phyloP scores from a whole-genome alignment of 2,113 vertebrate species.

The Apeltes quadracus region DNA sequence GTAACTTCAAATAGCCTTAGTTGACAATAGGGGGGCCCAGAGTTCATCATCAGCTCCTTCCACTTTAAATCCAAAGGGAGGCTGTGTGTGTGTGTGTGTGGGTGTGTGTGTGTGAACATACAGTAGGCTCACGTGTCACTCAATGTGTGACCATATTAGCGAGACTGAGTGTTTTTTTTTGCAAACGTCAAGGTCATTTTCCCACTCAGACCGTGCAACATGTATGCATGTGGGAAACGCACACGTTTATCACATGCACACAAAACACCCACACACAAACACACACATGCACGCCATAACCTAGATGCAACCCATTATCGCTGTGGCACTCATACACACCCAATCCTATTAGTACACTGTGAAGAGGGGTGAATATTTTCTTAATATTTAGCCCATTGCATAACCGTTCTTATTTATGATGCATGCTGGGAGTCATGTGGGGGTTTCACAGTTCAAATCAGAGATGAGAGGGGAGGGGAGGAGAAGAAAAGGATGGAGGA shows the following conservation, averaged over 20 bases:
- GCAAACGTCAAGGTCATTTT: constrained; percentile 66
- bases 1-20: constrained; percentile 77
- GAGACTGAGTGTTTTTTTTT: constrained; percentile 29
- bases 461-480: not conserved
- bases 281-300: constrained; percentile 27
- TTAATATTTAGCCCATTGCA: constrained; percentile 67
- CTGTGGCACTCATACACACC: constrained; percentile 32
- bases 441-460: constrained; percentile 36
- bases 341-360: constrained; percentile 51
- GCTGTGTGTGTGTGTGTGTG: constrained; percentile 22
- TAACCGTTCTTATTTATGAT: constrained; percentile 61
- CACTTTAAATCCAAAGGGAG: constrained; percentile 20
- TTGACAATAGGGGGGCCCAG: constrained; percentile 73
- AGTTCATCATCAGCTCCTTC: constrained; percentile 63
- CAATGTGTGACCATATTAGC: constrained; percentile 50
- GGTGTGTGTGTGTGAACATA: constrained; percentile 16
- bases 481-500: not conserved
- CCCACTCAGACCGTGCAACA: constrained; percentile 33
- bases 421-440: constrained; percentile 45
- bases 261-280: constrained; percentile 18
- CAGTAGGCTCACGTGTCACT: constrained; percentile 46
- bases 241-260: not conserved
- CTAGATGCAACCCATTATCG: constrained; percentile 59
- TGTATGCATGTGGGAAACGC: constrained; percentile 39
- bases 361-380: constrained; percentile 44